Percentiles rank a stretch among this genome's conserved stretches.
Conservation (phyloP, 2,888 invertebrate species). For the Linnaemya tessellans region DNA sequence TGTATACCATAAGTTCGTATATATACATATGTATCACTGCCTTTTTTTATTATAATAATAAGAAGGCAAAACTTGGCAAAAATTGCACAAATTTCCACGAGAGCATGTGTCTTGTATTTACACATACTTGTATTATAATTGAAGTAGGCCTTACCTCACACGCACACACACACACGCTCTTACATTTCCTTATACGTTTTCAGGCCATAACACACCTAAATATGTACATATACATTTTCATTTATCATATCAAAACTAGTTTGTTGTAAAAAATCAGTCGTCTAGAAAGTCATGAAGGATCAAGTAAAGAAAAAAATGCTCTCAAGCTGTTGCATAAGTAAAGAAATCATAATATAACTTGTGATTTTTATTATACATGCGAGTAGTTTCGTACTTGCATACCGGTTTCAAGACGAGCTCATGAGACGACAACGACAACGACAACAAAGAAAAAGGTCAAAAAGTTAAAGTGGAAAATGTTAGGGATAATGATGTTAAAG, state of each 20-base stretch:
- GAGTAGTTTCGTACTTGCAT: constrained; percentile 24
- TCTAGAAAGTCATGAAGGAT: constrained; percentile 42
- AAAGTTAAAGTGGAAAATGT: constrained; percentile 55
- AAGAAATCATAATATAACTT: constrained; percentile 63
- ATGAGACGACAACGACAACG: neutral
- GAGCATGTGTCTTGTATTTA: constrained; percentile 52
- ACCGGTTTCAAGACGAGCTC: constrained; percentile 1
- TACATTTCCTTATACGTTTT: neutral
- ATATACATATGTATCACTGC: neutral
- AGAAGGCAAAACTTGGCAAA: constrained; percentile 53
- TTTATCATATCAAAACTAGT: constrained; percentile 32
- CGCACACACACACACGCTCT: neutral
- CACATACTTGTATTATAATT: constrained; percentile 59
- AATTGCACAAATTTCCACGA: constrained; percentile 32
- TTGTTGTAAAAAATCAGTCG: constrained; percentile 31
- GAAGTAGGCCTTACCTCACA: constrained; percentile 49
- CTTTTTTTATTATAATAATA: constrained; percentile 16
- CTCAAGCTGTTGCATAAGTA: constrained; percentile 20
- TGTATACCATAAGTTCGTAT: no score
- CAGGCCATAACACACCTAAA: neutral
- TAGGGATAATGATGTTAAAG: constrained; percentile 51
- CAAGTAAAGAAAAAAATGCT: neutral
- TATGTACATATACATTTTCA: neutral
- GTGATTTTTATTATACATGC: constrained; percentile 68
- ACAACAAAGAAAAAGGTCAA: constrained; percentile 42